phyloP scores from a whole-genome alignment of 2,888 invertebrate genomes.

The Campopleginae sp. region DNA sequence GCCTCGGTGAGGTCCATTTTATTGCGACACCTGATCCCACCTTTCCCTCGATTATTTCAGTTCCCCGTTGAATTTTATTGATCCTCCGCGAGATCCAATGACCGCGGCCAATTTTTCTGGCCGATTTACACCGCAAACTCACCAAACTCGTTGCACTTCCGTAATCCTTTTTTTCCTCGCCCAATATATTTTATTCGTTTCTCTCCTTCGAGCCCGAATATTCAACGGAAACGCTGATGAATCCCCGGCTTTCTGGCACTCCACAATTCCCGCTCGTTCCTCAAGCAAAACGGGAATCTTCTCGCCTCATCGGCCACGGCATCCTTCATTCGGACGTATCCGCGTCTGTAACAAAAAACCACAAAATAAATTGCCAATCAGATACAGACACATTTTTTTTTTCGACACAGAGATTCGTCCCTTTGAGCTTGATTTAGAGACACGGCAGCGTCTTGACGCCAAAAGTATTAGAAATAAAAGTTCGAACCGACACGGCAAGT shows the following conservation, averaged over 20 bases:
- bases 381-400: not conserved
- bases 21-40: constrained; percentile 5
- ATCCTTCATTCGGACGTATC: constrained; percentile 71
- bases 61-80: not conserved
- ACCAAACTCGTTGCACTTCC: constrained; percentile 19
- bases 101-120: constrained; percentile 3
- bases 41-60: not conserved
- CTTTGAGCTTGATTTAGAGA: not conserved
- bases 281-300: constrained; percentile 71
- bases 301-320: constrained; percentile 74
- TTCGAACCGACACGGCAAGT: no score
- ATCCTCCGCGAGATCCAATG: constrained; percentile 1
- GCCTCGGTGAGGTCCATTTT: constrained; percentile 93
- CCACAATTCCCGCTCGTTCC: constrained; percentile 46
- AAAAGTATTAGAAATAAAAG: no score
- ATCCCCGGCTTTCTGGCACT: constrained; percentile 31
- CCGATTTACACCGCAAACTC: constrained; percentile 24
- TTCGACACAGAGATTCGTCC: not conserved
- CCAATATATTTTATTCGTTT: not conserved
- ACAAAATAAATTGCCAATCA: constrained; percentile 34
- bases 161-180: not conserved
- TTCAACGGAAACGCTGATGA: constrained; percentile 3
- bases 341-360: constrained; percentile 64
- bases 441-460: no score
- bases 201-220: not conserved